These are phyloP conservation scores for Callopanchax toddi DNA, from an alignment of 2,113 vertebrate species.

Conservation along the genomic window DNA sequence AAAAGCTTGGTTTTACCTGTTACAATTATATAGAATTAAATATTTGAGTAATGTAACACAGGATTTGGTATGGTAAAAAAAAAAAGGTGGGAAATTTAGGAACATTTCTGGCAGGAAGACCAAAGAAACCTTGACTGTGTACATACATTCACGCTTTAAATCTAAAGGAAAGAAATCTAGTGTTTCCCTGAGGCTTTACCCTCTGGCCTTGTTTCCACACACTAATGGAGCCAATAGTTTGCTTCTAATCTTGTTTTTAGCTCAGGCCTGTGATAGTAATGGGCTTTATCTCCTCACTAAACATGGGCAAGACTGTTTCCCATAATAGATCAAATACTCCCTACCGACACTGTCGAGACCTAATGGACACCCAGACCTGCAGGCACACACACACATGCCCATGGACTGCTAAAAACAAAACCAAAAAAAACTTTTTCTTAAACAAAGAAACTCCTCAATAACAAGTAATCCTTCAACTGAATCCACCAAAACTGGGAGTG, in stretches of 20 bases:
- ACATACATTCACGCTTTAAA: no score
- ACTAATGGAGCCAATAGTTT: constrained; percentile 42
- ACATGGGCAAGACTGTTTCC: constrained; percentile 36
- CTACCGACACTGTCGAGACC: constrained; percentile 33
- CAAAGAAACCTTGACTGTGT: no score
- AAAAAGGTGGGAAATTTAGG: no score
- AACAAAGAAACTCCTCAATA: constrained; percentile 39
- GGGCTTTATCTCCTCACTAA: constrained; percentile 43
- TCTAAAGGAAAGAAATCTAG: not conserved
- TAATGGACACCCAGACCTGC: constrained; percentile 33
- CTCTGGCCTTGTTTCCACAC: constrained; percentile 35
- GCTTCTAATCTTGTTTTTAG: constrained; percentile 44
- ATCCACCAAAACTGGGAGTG: constrained; percentile 58
- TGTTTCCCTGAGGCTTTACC: constrained; percentile 26
- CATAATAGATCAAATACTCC: constrained; percentile 61
- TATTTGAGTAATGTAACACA: no score
- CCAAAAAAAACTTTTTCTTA: constrained; percentile 3
- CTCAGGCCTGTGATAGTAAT: constrained; percentile 22
- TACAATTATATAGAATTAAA: no score
- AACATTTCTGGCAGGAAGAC: no score
- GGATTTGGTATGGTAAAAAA: no score
- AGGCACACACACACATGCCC: not conserved
- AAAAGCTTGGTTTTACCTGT: no score
- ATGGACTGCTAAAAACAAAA: not conserved
- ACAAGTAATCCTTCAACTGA: constrained; percentile 39